These are phyloP conservation scores for Mimas tiliae DNA, from an alignment of 2,888 invertebrate genomes.

Conservation along the genomic window DNA sequence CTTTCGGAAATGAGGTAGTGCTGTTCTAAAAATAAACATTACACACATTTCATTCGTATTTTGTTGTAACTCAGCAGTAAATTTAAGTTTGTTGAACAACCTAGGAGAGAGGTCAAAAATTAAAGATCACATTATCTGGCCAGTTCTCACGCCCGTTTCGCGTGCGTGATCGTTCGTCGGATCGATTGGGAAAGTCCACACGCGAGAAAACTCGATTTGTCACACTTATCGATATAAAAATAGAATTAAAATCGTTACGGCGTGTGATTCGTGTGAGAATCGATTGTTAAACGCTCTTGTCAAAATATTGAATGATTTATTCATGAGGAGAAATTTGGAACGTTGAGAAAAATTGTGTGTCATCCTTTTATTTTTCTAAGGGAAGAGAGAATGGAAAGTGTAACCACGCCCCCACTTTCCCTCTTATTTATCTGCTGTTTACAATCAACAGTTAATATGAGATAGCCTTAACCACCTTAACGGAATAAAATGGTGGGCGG, in stretches of 20 bases:
- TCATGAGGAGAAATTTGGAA: constrained; percentile 19
- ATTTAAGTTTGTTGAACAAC: constrained; percentile 20
- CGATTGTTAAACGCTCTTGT: constrained; percentile 26
- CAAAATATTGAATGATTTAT: constrained; percentile 27
- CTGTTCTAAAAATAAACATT: constrained; percentile 21
- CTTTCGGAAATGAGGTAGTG: constrained; percentile 49
- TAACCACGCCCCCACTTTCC: neutral
- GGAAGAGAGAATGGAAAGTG: neutral
- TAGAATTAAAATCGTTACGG: constrained; percentile 27
- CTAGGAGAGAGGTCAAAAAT: constrained; percentile 66
- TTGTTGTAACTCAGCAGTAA: constrained; percentile 22
- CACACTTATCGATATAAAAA: constrained; percentile 53
- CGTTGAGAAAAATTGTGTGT: constrained; percentile 7
- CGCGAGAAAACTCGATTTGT: constrained; percentile 67
- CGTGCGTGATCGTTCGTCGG: constrained; percentile 59
- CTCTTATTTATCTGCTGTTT: neutral
- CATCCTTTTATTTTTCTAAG: constrained; percentile 17
- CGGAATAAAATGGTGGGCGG: neutral
- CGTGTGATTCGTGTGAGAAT: constrained; percentile 28
- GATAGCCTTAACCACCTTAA: neutral
- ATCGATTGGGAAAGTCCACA: constrained; percentile 65
- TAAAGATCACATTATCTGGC: constrained; percentile 66
- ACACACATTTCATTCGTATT: constrained; percentile 34
- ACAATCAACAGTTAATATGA: neutral
- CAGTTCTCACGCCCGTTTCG: constrained; percentile 76